Percentiles rank a stretch among this genome's conserved stretches.
Evolutionary conservation across 2,797 vertebrate genomes (phyloP).

Genomic region (Ispidina picta): DNA sequence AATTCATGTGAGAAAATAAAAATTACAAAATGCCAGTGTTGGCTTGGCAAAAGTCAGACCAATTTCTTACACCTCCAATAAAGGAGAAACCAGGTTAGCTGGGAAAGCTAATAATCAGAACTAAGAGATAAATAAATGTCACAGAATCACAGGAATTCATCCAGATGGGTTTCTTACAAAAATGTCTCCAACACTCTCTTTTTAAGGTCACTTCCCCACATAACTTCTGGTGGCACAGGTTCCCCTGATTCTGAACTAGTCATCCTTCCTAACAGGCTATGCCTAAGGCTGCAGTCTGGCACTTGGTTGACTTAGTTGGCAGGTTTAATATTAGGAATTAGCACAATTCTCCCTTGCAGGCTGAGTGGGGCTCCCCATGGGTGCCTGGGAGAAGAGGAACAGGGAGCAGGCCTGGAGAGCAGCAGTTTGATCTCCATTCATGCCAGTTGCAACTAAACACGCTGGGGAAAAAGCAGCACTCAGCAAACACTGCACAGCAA

Average conservation of each 20-base stretch:
- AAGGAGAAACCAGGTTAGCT: not conserved
- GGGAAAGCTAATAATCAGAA: not conserved
- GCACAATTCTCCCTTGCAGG: not conserved
- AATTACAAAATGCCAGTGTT: not conserved
- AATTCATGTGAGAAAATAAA: not conserved
- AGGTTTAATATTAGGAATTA: not conserved
- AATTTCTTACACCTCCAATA: not conserved
- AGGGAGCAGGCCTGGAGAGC: not conserved
- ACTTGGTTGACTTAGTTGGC: not conserved
- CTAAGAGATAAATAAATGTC: not conserved
- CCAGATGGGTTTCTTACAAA: not conserved
- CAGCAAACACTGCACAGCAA: fast-evolving
- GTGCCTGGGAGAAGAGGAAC: not conserved
- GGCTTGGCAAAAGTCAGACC: not conserved
- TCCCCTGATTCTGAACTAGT: not conserved
- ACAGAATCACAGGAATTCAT: too few relatives aligned
- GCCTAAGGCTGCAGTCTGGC: not conserved
- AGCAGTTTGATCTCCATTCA: not conserved
- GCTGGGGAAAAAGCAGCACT: not conserved
- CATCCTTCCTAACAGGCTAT: not conserved
- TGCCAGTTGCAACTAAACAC: not conserved
- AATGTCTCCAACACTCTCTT: not conserved
- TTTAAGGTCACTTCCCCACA: not conserved
- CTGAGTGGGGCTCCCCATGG: not conserved
- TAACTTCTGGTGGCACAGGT: not conserved